Conservation (phyloP, 2,888 invertebrate genomes). For the Cepaea hortensis region DNA sequence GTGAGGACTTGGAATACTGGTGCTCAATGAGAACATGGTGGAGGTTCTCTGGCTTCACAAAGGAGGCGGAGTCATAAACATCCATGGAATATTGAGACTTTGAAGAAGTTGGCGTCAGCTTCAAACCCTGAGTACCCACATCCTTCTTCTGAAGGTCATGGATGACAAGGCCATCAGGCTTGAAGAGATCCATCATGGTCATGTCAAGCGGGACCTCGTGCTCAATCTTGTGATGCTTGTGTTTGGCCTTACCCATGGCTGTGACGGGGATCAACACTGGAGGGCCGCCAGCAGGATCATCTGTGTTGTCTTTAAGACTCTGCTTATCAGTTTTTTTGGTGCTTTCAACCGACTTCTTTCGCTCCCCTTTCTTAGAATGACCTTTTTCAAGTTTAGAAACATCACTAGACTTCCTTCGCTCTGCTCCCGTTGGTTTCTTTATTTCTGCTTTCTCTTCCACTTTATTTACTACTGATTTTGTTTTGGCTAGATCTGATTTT, state of each 20-base stretch:
- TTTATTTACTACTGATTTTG: conserved; percentile 5
- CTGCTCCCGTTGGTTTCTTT: conserved; percentile 29
- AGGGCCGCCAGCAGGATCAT: neutral
- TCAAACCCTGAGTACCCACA: conserved; percentile 79
- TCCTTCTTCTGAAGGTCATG: conserved; percentile 52
- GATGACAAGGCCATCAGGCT: conserved; percentile 63
- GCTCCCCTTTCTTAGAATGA: conserved; percentile 25
- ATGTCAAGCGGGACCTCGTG: conserved; percentile 60
- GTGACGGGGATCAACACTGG: conserved; percentile 13
- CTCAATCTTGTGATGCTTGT: conserved; percentile 60
- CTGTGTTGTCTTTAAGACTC: neutral
- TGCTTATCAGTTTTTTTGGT: conserved; percentile 6
- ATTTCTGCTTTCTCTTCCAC: conserved; percentile 21
- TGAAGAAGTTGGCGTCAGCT: neutral
- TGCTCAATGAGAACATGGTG: conserved; percentile 47
- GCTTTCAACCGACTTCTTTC: conserved; percentile 32
- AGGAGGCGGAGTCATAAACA: conserved; percentile 80
- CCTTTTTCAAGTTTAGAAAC: conserved; percentile 3
- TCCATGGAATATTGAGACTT: conserved; percentile 11
- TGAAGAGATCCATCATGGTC: conserved; percentile 67
- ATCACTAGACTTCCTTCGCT: conserved; percentile 29
- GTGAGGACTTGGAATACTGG: conserved; percentile 40
- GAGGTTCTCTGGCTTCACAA: conserved; percentile 30
- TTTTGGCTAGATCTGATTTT: conserved; percentile 1
- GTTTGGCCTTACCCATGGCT: conserved; percentile 52